Evolutionary conservation across 2,113 vertebrate species (phyloP).

Genomic region (Burhinus bistriatus): DNA sequence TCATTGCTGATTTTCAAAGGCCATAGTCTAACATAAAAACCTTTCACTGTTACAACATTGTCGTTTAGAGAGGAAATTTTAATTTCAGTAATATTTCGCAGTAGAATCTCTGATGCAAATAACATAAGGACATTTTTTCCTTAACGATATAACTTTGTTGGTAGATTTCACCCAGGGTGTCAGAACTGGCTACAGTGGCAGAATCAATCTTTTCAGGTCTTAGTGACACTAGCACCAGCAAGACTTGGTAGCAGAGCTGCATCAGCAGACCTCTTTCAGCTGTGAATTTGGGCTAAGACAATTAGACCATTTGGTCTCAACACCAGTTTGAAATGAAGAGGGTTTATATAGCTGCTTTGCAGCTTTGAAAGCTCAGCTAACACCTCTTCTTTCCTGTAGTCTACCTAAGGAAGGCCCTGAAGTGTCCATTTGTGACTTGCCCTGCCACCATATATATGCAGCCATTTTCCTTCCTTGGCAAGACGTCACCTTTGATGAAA

Average conservation of each 20-base stretch:
- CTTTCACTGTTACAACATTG: not conserved
- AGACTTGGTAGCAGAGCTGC: not conserved
- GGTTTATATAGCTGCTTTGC: not conserved
- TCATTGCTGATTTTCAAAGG: not conserved
- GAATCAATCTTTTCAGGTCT: not conserved
- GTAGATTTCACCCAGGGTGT: not conserved
- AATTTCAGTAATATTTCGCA: not conserved
- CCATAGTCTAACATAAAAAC: not conserved
- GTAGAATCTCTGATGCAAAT: not conserved
- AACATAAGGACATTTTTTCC: not conserved
- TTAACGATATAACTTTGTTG: not conserved
- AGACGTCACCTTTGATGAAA: not conserved
- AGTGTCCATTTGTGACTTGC: not conserved
- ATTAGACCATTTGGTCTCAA: not conserved
- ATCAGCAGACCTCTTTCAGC: not conserved
- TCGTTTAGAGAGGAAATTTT: not conserved
- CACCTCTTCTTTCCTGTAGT: not conserved
- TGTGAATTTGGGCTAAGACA: not conserved
- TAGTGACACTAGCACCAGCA: not conserved
- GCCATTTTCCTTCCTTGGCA: not conserved
- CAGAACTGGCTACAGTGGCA: not conserved
- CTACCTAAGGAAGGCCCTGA: not conserved
- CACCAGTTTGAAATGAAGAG: not conserved
- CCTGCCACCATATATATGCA: not conserved
- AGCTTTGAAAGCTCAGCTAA: not conserved